Evolutionary conservation across 2,797 vertebrate genomes (phyloP).

Genomic region (Zalophus californianus): DNA sequence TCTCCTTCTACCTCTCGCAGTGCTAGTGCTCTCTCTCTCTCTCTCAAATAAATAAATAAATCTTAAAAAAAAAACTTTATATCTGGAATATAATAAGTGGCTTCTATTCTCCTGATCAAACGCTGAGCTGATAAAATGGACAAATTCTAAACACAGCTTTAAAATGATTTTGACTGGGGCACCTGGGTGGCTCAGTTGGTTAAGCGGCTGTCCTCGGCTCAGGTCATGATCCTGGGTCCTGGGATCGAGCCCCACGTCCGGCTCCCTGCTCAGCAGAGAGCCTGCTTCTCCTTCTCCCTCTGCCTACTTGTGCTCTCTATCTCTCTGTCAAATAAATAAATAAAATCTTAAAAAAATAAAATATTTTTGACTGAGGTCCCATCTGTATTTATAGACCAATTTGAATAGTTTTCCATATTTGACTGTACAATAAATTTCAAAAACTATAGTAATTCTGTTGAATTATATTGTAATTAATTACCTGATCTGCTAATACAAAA

Average conservation of each 20-base stretch:
- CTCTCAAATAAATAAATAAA: neutral
- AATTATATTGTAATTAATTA: neutral
- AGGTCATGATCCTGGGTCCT: too few relatives aligned
- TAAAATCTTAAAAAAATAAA: neutral
- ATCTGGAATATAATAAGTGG: neutral
- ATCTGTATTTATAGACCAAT: neutral
- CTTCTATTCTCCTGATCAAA: neutral
- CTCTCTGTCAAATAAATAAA: too few relatives aligned
- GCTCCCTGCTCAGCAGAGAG: too few relatives aligned
- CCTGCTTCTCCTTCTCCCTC: too few relatives aligned
- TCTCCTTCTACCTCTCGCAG: neutral
- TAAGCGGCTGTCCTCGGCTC: too few relatives aligned
- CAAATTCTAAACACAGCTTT: neutral
- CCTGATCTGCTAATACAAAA: neutral
- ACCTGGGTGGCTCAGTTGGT: too few relatives aligned
- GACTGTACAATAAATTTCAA: neutral
- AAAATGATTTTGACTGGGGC: neutral
- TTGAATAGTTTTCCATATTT: neutral
- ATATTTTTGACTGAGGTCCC: neutral
- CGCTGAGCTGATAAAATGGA: neutral
- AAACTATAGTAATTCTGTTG: neutral
- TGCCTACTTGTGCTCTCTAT: too few relatives aligned
- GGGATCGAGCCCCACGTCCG: too few relatives aligned
- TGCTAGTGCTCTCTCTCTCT: neutral
- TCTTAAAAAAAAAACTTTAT: neutral